Percentiles rank a stretch among this genome's conserved stretches.
Conservation (phyloP, 2,797 vertebrate genomes). For the Alcedo atthis region DNA sequence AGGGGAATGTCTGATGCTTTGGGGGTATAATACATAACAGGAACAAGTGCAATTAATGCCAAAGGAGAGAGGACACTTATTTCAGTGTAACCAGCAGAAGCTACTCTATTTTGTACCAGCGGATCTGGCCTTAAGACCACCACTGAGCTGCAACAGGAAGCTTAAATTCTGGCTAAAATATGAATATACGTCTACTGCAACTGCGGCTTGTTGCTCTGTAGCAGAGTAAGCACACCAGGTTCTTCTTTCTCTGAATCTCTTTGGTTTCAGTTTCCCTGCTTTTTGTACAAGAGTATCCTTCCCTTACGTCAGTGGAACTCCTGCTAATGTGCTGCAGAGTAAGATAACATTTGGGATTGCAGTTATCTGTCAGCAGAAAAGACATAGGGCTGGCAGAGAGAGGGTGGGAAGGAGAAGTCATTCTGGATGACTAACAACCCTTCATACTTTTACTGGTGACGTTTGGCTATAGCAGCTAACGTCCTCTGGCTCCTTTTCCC, state of each 20-base stretch:
- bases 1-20: background rate
- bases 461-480: background rate
- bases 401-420: background rate
- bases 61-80: background rate
- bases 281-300: background rate
- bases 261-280: background rate
- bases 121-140: background rate
- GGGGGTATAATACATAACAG: background rate
- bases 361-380: background rate
- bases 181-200: background rate
- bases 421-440: background rate
- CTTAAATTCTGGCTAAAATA: background rate
- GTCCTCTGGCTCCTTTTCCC: background rate
- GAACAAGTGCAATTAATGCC: background rate
- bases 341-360: background rate
- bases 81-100: background rate
- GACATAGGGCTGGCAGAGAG: background rate
- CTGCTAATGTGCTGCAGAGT: background rate
- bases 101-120: background rate
- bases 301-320: background rate
- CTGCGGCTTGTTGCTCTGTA: background rate
- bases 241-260: background rate
- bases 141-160: background rate
- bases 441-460: background rate
- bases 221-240: background rate